Conservation (phyloP, 2,888 invertebrate genomes). For the Dione juno region DNA sequence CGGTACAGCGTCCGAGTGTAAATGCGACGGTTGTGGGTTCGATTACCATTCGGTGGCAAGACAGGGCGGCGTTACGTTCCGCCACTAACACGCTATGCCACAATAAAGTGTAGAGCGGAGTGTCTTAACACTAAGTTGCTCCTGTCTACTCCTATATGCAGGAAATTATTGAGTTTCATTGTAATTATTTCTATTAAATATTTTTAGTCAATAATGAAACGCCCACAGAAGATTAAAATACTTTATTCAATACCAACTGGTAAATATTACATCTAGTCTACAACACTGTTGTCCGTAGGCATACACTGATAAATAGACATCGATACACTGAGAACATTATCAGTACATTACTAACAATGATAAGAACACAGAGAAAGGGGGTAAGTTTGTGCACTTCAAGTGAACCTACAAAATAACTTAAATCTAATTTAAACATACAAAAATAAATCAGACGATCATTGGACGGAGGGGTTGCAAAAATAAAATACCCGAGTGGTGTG, state of each 20-base stretch:
- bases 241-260: conserved; percentile 7
- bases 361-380: not conserved
- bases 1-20: too few species aligned
- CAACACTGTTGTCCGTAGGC: conserved; percentile 7
- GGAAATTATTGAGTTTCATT: too few species aligned
- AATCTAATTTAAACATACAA: conserved; percentile 1
- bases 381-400: not conserved
- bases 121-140: not conserved
- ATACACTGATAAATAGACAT: conserved; percentile 9
- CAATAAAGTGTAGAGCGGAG: too few species aligned
- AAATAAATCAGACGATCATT: conserved; percentile 8
- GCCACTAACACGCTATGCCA: too few species aligned
- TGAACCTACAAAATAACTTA: not conserved
- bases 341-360: not conserved
- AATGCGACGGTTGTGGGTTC: too few species aligned
- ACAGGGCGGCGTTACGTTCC: too few species aligned
- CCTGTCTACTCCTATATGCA: too few species aligned
- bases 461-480: conserved; percentile 19
- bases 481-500: not conserved
- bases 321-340: not conserved
- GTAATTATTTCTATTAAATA: too few species aligned
- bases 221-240: too few species aligned
- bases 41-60: too few species aligned
- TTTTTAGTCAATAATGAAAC: too few species aligned
- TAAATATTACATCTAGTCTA: not conserved